phyloP scores from a whole-genome alignment of 2,888 invertebrate species.

The Melolontha melolontha region DNA sequence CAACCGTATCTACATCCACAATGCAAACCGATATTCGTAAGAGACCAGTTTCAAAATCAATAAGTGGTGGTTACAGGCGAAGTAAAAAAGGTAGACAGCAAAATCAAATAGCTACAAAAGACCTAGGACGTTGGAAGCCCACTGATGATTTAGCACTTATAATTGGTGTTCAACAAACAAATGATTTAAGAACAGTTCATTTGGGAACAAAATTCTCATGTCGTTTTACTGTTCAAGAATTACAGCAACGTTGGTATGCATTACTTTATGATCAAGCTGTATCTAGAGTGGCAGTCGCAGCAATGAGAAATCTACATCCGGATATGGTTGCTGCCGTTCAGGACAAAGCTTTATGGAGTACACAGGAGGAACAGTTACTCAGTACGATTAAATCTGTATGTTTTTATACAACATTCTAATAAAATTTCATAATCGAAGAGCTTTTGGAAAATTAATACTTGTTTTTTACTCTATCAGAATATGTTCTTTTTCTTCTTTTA shows the following conservation, averaged over 20 bases:
- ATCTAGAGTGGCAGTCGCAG: conserved; percentile 90
- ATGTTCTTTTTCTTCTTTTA: no score
- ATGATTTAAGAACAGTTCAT: conserved; percentile 85
- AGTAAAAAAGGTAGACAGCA: conserved; percentile 74
- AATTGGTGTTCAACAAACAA: conserved; percentile 90
- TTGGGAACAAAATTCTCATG: conserved; percentile 96
- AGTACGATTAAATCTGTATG: conserved; percentile 83
- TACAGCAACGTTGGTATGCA: conserved; percentile 97
- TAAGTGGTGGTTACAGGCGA: conserved; percentile 65
- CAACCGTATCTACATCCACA: conserved; percentile 59
- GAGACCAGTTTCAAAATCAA: conserved; percentile 63
- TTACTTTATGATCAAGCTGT: conserved; percentile 95
- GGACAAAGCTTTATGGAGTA: conserved; percentile 89
- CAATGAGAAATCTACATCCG: conserved; percentile 94
- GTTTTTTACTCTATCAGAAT: no score
- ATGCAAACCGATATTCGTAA: conserved; percentile 59
- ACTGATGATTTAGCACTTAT: conserved; percentile 96
- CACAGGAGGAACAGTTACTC: conserved; percentile 88
- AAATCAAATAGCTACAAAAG: conserved; percentile 81
- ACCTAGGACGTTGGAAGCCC: conserved; percentile 96
- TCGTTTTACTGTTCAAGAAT: conserved; percentile 91
- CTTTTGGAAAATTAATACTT: no score
- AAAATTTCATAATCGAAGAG: no score
- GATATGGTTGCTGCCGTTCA: conserved; percentile 89
- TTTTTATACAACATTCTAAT: conserved; percentile 36